These are phyloP conservation scores for Tyrophagus putrescentiae DNA, from an alignment of 1,140 invertebrate genomes.

Conservation along the genomic window DNA sequence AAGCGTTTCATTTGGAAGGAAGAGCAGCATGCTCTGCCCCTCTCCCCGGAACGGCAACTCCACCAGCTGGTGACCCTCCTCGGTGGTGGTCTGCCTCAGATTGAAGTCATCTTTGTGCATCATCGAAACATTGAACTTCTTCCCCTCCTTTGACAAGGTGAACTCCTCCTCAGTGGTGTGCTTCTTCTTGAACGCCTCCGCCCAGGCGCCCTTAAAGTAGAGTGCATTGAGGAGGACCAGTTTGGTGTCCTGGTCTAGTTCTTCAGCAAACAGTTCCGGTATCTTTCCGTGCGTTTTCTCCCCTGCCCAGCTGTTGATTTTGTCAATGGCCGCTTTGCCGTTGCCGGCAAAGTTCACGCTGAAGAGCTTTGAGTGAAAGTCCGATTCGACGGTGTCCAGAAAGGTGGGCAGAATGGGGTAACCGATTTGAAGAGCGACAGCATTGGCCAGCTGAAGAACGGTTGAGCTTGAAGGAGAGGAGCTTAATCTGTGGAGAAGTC, in stretches of 20 bases:
- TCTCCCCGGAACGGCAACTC: slow-evolving; percentile 46
- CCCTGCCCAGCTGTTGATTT: slow-evolving; percentile 54
- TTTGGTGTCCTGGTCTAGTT: slow-evolving; percentile 40
- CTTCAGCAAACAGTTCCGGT: slow-evolving; percentile 45
- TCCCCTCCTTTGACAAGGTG: slow-evolving; percentile 30
- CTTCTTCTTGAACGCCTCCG: slow-evolving; percentile 47
- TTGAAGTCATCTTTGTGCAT: slow-evolving; percentile 37
- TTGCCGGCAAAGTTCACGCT: not conserved
- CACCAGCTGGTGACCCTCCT: slow-evolving; percentile 15
- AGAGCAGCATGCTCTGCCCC: slow-evolving; percentile 32
- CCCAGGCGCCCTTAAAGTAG: slow-evolving; percentile 72
- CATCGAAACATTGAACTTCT: slow-evolving; percentile 44
- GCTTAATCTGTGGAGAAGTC: too few relatives aligned
- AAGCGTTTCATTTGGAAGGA: slow-evolving; percentile 29
- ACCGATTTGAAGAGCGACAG: not conserved
- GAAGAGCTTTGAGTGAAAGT: not conserved
- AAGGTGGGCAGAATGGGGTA: too few relatives aligned
- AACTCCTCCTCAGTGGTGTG: slow-evolving; percentile 40
- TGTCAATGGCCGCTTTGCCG: slow-evolving; percentile 35
- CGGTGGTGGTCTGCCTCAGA: not conserved
- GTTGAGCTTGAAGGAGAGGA: too few relatives aligned
- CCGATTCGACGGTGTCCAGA: not conserved
- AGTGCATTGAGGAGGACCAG: slow-evolving; percentile 63
- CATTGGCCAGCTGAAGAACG: not conserved
- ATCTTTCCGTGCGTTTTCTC: slow-evolving; percentile 54